Evolutionary conservation across 2,888 invertebrate species (phyloP), one percentile per base, ranked within the genome.

Genomic region (Parapristionchus giblindavisi): DNA sequence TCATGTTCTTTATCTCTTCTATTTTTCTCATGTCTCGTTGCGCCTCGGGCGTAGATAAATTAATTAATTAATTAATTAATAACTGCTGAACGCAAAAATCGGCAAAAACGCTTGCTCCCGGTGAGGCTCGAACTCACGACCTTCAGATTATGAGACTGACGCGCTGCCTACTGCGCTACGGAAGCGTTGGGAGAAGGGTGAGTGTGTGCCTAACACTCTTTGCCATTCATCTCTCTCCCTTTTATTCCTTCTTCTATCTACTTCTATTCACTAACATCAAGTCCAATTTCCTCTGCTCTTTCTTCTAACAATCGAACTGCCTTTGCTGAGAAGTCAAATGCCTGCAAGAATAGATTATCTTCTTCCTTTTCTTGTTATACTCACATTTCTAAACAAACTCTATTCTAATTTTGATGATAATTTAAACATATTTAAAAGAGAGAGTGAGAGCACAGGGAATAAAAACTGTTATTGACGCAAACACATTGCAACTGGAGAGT

Each of bases 111-210:
- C 70, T 79, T 84, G 84, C 84, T 83, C 81, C 81, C 80, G 81
- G 93, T 93, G 93, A 93, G 93, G 93, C 93, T 94, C 93, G 93
- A 93, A 94, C 93, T 93, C 93, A 93, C 93, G 93, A 93, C 93
- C 93, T 93, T 94, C 92, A 93, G 93, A 93, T 93, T 93, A 93
- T 93, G 93, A 93, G 93, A 93, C 93, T 93, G 92, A 93, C 93
- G 93, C 93, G 93, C 93, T 93, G 92, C 93, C 93, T 92, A 92
- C 93, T 93, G 93, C 93, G 84, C 83, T 82, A 84, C 81, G 81
- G 80, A 81, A 80, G 83, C 81, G 48, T 43, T 40, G 43, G 43
- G 27, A 2, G 8, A 43, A 21, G 17, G 43, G 17, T 14, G 8
- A 43, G 8, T 43, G 8, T 17, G 43, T 43, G 11, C 11, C 8